A percentile compares a stretch with the other conserved stretches of the same genome.
These are phyloP conservation scores for Tachyglossus aculeatus DNA, from an alignment of 2,797 vertebrate species.

Conservation along the genomic window DNA sequence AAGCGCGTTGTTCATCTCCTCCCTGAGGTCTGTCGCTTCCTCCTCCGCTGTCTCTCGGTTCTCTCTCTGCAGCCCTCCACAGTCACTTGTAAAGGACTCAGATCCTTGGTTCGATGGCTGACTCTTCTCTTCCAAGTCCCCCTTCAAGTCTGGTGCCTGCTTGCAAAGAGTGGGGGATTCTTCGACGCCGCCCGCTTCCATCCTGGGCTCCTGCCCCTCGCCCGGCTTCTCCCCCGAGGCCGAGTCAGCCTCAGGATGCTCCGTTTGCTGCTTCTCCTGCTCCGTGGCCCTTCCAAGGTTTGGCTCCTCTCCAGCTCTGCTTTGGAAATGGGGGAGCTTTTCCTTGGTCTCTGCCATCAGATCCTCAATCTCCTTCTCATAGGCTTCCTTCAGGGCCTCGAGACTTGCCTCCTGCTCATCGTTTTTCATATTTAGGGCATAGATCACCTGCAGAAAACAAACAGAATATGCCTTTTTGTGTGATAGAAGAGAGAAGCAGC, in stretches of 20 bases:
- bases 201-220: constrained; percentile 77
- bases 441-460: constrained; percentile 86
- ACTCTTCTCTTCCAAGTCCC: constrained; percentile 78
- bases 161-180: constrained; percentile 53
- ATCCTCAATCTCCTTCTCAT: constrained; percentile 85
- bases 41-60: constrained; percentile 66
- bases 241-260: constrained; percentile 78
- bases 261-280: constrained; percentile 82
- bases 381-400: constrained; percentile 82
- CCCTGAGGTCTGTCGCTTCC: constrained; percentile 60
- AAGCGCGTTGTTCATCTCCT: constrained; percentile 65
- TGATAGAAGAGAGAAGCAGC: no score
- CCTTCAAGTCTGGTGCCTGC: constrained; percentile 71
- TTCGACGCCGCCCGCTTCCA: constrained; percentile 69
- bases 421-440: constrained; percentile 91
- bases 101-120: constrained; percentile 70
- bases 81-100: constrained; percentile 49
- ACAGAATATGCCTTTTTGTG: neutral
- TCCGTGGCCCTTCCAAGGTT: constrained; percentile 84
- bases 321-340: constrained; percentile 69
- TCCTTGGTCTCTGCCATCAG: constrained; percentile 82
- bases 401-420: constrained; percentile 89
- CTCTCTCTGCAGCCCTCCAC: constrained; percentile 48
- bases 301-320: constrained; percentile 67
- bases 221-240: constrained; percentile 70